Percentiles rank a stretch among this genome's conserved stretches.
Conservation (phyloP, 2,113 vertebrate species). For the Arenaria interpres region DNA sequence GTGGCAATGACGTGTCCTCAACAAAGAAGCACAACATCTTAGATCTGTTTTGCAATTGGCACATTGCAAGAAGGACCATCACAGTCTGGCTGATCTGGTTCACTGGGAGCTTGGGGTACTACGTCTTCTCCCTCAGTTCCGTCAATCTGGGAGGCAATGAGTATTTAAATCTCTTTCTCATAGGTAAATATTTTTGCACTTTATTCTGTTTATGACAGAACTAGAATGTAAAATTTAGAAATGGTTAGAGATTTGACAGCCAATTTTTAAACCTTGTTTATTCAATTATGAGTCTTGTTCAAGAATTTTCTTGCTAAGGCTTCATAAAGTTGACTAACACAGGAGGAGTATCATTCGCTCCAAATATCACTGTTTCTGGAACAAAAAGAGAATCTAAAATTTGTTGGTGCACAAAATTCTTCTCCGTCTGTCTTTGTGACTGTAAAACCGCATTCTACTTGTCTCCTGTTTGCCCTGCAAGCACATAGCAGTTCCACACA, state of each 20-base stretch:
- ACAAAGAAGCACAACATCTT: constrained; percentile 82
- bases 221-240: neutral
- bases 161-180: constrained; percentile 90
- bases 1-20: neutral
- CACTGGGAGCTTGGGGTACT: constrained; percentile 91
- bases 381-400: neutral
- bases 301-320: neutral
- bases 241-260: neutral
- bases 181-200: constrained; percentile 79
- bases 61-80: constrained; percentile 83
- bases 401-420: neutral
- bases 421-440: neutral
- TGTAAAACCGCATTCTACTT: neutral
- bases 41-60: constrained; percentile 86
- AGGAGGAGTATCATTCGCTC: neutral
- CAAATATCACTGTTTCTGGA: neutral
- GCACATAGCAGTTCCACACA: neutral
- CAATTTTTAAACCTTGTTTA: neutral
- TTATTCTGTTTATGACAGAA: constrained; percentile 3
- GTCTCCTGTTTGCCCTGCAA: neutral
- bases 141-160: constrained; percentile 88
- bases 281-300: neutral
- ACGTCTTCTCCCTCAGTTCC: constrained; percentile 88
- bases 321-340: neutral
- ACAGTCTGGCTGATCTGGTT: constrained; percentile 94